These are phyloP conservation scores for Pithys albifrons DNA, from an alignment of 2,113 vertebrate species.

Conservation along the genomic window DNA sequence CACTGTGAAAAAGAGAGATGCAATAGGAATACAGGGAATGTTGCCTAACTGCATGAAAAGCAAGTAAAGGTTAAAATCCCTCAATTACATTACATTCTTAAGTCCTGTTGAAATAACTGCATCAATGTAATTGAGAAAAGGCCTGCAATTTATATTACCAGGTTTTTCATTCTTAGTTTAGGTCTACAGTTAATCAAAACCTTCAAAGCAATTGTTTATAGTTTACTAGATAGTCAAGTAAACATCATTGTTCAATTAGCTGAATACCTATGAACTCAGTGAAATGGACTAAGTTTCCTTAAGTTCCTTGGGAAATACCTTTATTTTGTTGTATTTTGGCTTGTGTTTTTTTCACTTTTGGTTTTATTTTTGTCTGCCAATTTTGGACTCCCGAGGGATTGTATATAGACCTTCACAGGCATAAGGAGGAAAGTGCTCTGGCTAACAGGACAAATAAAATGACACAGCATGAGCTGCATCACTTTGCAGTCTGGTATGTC, in stretches of 20 bases:
- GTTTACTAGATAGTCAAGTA: not conserved
- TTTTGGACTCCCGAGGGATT: not conserved
- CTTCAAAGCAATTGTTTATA: not conserved
- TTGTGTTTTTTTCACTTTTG: not conserved
- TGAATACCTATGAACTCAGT: not conserved
- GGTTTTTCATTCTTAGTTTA: not conserved
- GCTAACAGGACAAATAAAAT: conserved; percentile 33
- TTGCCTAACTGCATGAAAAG: not conserved
- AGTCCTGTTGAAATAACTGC: not conserved
- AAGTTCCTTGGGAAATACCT: not conserved
- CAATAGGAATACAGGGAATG: not conserved
- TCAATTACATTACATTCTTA: not conserved
- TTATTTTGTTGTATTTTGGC: not conserved
- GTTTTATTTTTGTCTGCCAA: not conserved
- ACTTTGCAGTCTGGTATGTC: conserved; percentile 16
- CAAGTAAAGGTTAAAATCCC: not conserved
- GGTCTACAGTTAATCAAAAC: not conserved
- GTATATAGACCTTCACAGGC: not conserved
- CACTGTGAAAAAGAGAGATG: not conserved
- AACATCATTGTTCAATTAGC: not conserved
- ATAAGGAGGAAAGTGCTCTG: not conserved
- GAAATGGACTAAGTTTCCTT: not conserved
- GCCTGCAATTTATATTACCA: not conserved
- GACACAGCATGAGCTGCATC: conserved; percentile 53
- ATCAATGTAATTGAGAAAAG: not conserved